phyloP scores from a whole-genome alignment of 1,140 invertebrate species.

The Drosophila cardini region DNA sequence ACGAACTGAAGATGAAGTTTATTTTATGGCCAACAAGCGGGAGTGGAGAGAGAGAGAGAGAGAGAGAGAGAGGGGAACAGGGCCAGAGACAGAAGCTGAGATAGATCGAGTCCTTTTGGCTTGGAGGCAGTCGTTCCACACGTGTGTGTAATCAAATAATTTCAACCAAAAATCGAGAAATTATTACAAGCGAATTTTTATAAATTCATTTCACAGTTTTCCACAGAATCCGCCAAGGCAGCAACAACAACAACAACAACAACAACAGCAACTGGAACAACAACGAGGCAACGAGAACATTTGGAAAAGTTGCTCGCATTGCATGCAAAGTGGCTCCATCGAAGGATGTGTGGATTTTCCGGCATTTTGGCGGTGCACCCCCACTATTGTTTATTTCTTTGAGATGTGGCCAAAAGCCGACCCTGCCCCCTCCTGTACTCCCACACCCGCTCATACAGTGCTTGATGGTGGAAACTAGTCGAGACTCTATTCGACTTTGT shows the following conservation, averaged over 20 bases:
- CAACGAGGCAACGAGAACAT: neutral
- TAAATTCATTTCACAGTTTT: slow-evolving; percentile 74
- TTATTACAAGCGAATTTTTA: slow-evolving; percentile 79
- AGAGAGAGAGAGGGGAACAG: slow-evolving; percentile 30
- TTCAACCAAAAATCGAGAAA: slow-evolving; percentile 78
- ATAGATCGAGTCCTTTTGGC: slow-evolving; percentile 29
- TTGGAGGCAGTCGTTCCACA: slow-evolving; percentile 58
- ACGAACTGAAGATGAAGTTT: slow-evolving; percentile 76
- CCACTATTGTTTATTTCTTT: slow-evolving; percentile 80
- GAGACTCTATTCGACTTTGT: slow-evolving; percentile 61
- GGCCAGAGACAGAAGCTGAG: neutral
- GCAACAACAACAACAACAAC: slow-evolving; percentile 25
- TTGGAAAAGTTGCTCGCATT: slow-evolving; percentile 61
- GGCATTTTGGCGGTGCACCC: slow-evolving; percentile 67
- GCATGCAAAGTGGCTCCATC: slow-evolving; percentile 73
- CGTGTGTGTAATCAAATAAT: slow-evolving; percentile 83
- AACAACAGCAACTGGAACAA: slow-evolving; percentile 2
- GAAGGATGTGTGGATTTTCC: slow-evolving; percentile 80
- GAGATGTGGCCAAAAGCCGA: slow-evolving; percentile 64
- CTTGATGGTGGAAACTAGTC: slow-evolving; percentile 69
- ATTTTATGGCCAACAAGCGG: slow-evolving; percentile 63
- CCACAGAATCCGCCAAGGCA: slow-evolving; percentile 40
- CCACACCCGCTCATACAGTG: neutral
- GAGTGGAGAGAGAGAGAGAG: neutral
- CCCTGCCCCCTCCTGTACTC: neutral